These are phyloP conservation scores for Pardosa pseudoannulata DNA, from an alignment of 2,888 invertebrate species.

Conservation along the genomic window DNA sequence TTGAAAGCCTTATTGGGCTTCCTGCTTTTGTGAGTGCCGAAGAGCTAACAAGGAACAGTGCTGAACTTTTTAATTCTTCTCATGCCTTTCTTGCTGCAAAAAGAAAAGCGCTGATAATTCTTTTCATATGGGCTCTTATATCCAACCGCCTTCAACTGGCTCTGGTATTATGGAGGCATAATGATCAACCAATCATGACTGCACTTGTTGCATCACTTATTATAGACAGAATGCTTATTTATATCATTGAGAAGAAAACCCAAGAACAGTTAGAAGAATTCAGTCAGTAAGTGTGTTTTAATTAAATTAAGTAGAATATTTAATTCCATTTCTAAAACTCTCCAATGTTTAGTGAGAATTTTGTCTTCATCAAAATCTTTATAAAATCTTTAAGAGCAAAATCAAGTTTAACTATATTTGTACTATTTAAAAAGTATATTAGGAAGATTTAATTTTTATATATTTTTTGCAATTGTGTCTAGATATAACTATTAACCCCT, in stretches of 20 bases:
- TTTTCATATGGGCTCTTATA: constrained; percentile 75
- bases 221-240: constrained; percentile 70
- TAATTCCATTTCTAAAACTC: too few relatives aligned
- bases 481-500: too few relatives aligned
- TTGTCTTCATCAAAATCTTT: too few relatives aligned
- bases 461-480: too few relatives aligned
- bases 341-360: too few relatives aligned
- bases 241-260: constrained; percentile 73
- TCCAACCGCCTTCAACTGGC: constrained; percentile 74
- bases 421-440: too few relatives aligned
- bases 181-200: constrained; percentile 75
- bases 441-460: too few relatives aligned
- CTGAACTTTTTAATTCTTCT: constrained; percentile 74
- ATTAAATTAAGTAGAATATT: too few relatives aligned
- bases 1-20: constrained; percentile 76
- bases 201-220: constrained; percentile 74
- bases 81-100: constrained; percentile 68
- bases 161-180: constrained; percentile 74
- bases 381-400: too few relatives aligned
- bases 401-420: too few relatives aligned
- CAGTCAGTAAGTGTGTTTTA: constrained; percentile 73
- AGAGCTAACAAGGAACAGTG: constrained; percentile 75
- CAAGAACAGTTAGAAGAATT: constrained; percentile 73
- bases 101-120: constrained; percentile 73
- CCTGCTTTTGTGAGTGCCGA: constrained; percentile 76